These are phyloP conservation scores for Leucosticte australis DNA, from an alignment of 2,113 vertebrate genomes.

Conservation along the genomic window DNA sequence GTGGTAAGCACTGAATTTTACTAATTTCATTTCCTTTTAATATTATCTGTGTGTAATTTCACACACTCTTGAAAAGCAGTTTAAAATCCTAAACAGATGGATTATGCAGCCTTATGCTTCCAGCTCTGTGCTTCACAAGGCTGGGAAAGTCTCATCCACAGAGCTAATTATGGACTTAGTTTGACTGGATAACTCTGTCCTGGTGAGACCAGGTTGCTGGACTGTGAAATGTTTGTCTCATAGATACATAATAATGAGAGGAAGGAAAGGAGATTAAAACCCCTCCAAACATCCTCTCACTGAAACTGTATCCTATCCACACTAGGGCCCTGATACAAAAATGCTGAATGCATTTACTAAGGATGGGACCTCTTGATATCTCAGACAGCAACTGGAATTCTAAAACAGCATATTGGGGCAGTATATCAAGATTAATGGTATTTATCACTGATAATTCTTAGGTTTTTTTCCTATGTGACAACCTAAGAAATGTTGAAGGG, in stretches of 20 bases:
- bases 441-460: neutral
- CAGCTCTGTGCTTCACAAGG: neutral
- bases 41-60: neutral
- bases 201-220: neutral
- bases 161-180: rapidly evolving
- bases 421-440: neutral
- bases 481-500: neutral
- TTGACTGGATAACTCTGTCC: neutral
- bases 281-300: neutral
- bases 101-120: neutral
- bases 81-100: neutral
- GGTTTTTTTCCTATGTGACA: neutral
- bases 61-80: neutral
- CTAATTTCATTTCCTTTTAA: neutral
- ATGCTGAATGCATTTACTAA: neutral
- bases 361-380: neutral
- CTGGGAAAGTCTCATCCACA: neutral
- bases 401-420: neutral
- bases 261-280: neutral
- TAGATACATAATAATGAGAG: neutral
- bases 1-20: neutral
- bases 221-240: neutral
- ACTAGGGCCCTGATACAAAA: neutral
- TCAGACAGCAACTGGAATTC: neutral
- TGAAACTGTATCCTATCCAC: neutral